Percentiles rank a stretch among this genome's conserved stretches.
These are phyloP conservation scores for Erebia ligea DNA, from an alignment of 2,888 invertebrate genomes.

Conservation along the genomic window DNA sequence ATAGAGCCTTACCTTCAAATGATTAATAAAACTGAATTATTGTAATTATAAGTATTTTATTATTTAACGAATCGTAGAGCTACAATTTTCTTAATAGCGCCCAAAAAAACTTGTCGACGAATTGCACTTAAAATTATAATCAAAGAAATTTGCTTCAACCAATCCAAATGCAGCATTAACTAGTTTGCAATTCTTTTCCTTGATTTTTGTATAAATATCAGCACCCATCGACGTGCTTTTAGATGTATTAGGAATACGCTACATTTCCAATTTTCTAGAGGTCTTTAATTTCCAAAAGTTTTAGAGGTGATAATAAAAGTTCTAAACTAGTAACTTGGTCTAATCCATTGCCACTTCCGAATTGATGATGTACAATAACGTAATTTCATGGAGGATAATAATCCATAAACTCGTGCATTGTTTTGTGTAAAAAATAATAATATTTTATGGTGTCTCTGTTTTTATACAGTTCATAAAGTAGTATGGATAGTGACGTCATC, in stretches of 20 bases:
- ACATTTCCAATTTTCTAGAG: constrained; percentile 39
- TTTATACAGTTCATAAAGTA: not conserved
- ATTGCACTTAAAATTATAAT: constrained; percentile 24
- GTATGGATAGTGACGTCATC: not conserved
- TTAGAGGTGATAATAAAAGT: not conserved
- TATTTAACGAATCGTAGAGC: no score
- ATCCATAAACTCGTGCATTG: not conserved
- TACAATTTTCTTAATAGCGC: not conserved
- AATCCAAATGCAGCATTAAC: constrained; percentile 52
- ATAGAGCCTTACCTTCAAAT: not conserved
- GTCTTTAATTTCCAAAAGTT: not conserved
- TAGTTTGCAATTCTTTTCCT: constrained; percentile 49
- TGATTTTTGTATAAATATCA: constrained; percentile 49
- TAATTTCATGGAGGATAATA: not conserved
- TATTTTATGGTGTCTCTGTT: not conserved
- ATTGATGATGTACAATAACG: not conserved
- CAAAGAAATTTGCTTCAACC: constrained; percentile 53
- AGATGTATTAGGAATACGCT: constrained; percentile 39
- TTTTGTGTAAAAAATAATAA: not conserved
- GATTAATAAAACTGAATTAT: not conserved
- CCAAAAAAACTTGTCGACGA: constrained; percentile 1
- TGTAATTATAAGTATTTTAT: not conserved
- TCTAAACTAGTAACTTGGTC: no score
- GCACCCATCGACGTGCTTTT: constrained; percentile 50
- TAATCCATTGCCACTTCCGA: not conserved